Conservation (phyloP, 1,140 invertebrate species). For the Drosophila jambulina region DNA sequence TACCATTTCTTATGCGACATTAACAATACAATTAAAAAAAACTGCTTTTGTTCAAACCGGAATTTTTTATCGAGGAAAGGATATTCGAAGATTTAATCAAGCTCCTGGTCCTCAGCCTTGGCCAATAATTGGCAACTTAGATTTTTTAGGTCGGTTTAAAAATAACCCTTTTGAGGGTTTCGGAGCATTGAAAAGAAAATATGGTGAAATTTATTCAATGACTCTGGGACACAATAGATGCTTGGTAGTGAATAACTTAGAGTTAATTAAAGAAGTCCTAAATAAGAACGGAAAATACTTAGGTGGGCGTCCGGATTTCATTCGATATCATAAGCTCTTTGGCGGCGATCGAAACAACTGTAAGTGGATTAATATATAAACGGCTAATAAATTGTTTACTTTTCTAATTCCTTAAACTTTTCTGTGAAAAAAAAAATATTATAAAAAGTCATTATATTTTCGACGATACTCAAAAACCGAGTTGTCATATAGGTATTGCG, state of each 20-base stretch:
- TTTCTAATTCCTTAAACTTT: too few relatives aligned
- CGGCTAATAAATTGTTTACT: too few relatives aligned
- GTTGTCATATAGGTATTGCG: too few relatives aligned
- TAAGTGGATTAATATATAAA: conserved; percentile 86
- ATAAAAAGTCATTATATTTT: too few relatives aligned
- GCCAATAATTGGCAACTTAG: conserved; percentile 90
- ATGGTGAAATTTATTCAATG: conserved; percentile 92
- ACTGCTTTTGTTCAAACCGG: conserved; percentile 20
- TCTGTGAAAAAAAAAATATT: too few relatives aligned
- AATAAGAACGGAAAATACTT: conserved; percentile 92
- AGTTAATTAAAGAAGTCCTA: conserved; percentile 91
- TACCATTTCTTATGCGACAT: conserved; percentile 36
- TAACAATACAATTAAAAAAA: conserved; percentile 30
- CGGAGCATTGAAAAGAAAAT: conserved; percentile 88
- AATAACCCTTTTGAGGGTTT: conserved; percentile 90
- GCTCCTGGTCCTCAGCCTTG: conserved; percentile 88
- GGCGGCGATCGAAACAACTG: conserved; percentile 91
- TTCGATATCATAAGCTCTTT: conserved; percentile 90
- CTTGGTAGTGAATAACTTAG: conserved; percentile 91
- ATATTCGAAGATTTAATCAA: conserved; percentile 37
- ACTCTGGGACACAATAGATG: conserved; percentile 90
- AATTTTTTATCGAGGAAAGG: conserved; percentile 14
- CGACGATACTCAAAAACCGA: too few relatives aligned
- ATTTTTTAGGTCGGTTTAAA: conserved; percentile 88
- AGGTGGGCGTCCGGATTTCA: conserved; percentile 92